Base-by-base conservation (phyloP, 2,888 invertebrate genomes). In the Cantharis nigra region DNA sequence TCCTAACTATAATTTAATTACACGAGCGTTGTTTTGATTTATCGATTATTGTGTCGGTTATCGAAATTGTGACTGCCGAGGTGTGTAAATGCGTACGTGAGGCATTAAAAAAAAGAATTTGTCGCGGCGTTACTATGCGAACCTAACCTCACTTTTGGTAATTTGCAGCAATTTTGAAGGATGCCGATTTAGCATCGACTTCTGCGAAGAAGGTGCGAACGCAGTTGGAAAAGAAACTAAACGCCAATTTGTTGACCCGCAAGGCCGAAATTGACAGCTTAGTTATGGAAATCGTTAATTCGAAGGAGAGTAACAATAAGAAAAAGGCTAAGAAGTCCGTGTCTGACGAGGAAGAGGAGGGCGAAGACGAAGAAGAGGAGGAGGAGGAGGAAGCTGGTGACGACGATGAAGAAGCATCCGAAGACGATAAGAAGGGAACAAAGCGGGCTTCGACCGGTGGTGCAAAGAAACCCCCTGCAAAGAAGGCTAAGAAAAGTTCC, bases 161-260 rank as follows among this genome's bases (percentile, higher is more conserved):
- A 79, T 81, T 85, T 89, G 4, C 88, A 97, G 97, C 93, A 75
- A 96, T 98, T 85, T 91, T 98, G 26, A 94, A 96, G 89, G 94
- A 94, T 88, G 96, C 97, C 9, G 96, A 98, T 87, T 91, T 98
- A 20, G 92, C 94, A 9, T 92, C 93, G 73, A 94, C 95, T 81
- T 96, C 98, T 3, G 94, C 96, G 9, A 98, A 97, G 87, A 96
- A 96, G 88, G 96, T 98, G 14, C 92, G 97, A 69, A 93, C 94
- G 87, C 93, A 95, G 85, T 89, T 98, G 81, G 97, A 98, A 87
- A 93, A 94, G 82, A 94, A 94, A 84, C 90, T 97, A 9, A 94
- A 93, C 62, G 90, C 92, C 71, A 95, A 97, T 83, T 90, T 98
- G 69, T 89, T 93, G 9, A 92, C 88, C 70, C 94, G 96, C 84